Base-by-base conservation (phyloP, 2,113 vertebrate species). In the Passer domesticus region DNA sequence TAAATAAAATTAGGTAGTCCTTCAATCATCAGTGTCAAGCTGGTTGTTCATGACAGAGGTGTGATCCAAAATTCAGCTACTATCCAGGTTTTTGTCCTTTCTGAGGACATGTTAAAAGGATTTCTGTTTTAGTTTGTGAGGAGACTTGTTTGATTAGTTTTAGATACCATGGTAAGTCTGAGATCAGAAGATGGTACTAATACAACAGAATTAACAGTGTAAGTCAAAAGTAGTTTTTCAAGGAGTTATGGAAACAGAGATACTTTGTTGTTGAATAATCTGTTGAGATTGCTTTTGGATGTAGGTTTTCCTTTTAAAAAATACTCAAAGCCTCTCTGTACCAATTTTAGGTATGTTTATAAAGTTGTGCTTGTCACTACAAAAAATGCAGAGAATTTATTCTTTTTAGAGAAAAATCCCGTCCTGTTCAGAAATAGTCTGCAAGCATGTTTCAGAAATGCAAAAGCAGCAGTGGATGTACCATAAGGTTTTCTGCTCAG, bases 41-140 rank as follows among this genome's bases (percentile, higher is more conserved):
- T 58, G 58, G 44, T 66, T 85, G 72, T 50, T 83, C 39, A 37
- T n/a, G 70, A 91, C 62, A 41, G 55, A 75, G 44, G 25, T 62
- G 44, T 91, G 81, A 87, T 84, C 58, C 72, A 35, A 67, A 95
- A 59, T 94, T 94, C 70, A 96, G 62, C 82, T 80, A 10, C 87
- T 46, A 24, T 94, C 44, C 60, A 83, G 50, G 1, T 21, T 84
- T 94, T 86, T 83, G 76, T 77, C 35, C 35, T 79, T 94, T 95
- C 76, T 80, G 75, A 81, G 44, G 73, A 76, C 53, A 86, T 24
- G 31, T 70, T 88, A 49, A 89, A 41, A 80, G 74, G 47, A 52
- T 49, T 93, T 87, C 82, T 52, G 43, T 91, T 95, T 95, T 90
- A 62, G 83, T 92, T 97, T 89, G 27, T 90, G 70, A 76, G 64